Conservation (phyloP, 2,888 invertebrate genomes). For the Cheilosia urbana region DNA sequence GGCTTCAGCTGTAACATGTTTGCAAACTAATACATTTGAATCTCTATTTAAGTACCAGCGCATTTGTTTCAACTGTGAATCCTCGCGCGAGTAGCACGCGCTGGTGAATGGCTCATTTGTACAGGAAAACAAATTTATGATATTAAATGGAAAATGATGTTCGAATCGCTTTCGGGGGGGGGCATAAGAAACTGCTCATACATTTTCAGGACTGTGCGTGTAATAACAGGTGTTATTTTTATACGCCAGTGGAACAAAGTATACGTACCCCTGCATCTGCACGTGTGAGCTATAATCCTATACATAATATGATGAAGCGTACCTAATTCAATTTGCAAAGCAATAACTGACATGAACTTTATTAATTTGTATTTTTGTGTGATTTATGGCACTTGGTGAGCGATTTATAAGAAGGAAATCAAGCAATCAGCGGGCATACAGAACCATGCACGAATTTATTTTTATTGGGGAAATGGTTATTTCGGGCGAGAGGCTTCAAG, state of each 20-base stretch:
- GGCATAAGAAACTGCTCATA: neutral
- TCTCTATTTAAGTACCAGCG: neutral
- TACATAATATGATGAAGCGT: neutral
- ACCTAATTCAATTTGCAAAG: conserved; percentile 1
- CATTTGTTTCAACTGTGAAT: neutral
- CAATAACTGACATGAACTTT: conserved; percentile 9
- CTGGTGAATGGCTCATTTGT: neutral
- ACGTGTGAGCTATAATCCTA: neutral
- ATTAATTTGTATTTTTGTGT: conserved; percentile 1
- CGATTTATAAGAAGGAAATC: neutral
- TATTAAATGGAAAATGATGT: too few species aligned
- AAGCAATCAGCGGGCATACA: neutral
- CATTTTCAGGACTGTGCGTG: neutral
- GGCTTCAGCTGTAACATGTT: too few species aligned
- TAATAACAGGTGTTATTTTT: neutral
- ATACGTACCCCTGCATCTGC: neutral
- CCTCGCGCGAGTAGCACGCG: neutral
- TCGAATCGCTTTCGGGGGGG: too few species aligned
- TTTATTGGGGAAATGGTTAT: too few species aligned
- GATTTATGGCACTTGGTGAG: conserved; percentile 2
- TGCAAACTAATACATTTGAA: neutral
- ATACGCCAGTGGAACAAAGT: neutral
- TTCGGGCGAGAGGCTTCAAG: too few species aligned
- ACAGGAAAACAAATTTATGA: neutral
- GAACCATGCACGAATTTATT: too few species aligned